Percentiles rank a stretch among this genome's conserved stretches.
These are phyloP conservation scores for Cromileptes altivelis DNA, from an alignment of 2,113 vertebrate genomes.

Conservation along the genomic window DNA sequence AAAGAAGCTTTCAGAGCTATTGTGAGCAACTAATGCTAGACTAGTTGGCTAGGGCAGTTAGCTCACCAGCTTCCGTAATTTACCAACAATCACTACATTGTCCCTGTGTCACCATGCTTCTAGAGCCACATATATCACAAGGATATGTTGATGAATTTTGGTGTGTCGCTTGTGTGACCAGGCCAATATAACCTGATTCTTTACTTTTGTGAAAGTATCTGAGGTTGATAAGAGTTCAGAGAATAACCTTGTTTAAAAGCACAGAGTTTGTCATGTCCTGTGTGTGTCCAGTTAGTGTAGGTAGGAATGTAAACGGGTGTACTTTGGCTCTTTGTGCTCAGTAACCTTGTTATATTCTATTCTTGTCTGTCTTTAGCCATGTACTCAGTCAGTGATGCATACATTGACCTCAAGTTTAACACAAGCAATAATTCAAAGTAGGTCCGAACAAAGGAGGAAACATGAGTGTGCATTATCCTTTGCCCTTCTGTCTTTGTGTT, in stretches of 20 bases:
- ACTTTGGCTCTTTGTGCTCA: conserved; percentile 52
- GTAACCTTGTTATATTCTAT: conserved; percentile 50
- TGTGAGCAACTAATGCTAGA: not conserved
- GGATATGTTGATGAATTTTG: not conserved
- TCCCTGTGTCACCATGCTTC: not conserved
- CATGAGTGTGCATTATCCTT: conserved; percentile 12
- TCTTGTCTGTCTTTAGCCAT: conserved; percentile 28
- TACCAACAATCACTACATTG: not conserved
- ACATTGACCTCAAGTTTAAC: conserved; percentile 25
- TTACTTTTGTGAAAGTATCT: too few species aligned
- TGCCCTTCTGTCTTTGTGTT: conserved; percentile 48
- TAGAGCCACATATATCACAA: not conserved
- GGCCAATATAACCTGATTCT: not conserved
- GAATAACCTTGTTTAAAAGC: conserved; percentile 27
- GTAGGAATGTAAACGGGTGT: conserved; percentile 54
- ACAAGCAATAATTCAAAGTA: conserved; percentile 23
- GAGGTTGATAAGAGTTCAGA: conserved; percentile 1
- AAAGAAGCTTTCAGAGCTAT: not conserved
- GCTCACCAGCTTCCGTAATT: not conserved
- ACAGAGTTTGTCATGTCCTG: conserved; percentile 32
- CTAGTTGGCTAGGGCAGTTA: not conserved
- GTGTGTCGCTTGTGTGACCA: conserved; percentile 3
- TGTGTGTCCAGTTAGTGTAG: conserved; percentile 24
- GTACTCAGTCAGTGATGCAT: not conserved
- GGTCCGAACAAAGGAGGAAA: conserved; percentile 30